Conservation (phyloP, 2,797 vertebrate genomes). For the Diceros bicornis region DNA sequence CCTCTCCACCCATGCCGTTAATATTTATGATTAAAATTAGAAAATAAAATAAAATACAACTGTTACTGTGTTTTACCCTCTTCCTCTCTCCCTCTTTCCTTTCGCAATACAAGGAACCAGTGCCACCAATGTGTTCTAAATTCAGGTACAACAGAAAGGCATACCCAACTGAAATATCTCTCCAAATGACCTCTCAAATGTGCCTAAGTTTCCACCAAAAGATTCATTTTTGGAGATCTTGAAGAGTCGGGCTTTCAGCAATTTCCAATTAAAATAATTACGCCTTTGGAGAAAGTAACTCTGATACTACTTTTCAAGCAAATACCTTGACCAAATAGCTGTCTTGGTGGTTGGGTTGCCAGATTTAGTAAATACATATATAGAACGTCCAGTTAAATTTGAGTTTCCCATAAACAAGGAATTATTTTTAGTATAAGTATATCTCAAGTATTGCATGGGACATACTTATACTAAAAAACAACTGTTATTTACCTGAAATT, state of each 20-base stretch:
- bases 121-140: not conserved
- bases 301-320: conserved; percentile 41
- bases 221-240: not conserved
- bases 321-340: conserved; percentile 14
- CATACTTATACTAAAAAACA: not conserved
- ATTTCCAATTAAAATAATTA: not conserved
- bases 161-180: not conserved
- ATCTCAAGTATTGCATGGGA: not conserved
- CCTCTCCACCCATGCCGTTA: not conserved
- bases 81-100: not conserved
- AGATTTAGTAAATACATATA: conserved; percentile 7
- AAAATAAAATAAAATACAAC: conserved; percentile 23
- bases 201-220: not conserved
- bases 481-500: conserved; percentile 19
- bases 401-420: not conserved
- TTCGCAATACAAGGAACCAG: not conserved
- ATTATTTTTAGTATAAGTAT: conserved; percentile 45
- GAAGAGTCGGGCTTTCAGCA: not conserved
- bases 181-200: not conserved
- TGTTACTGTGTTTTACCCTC: not conserved
- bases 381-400: not conserved
- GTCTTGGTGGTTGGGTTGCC: not conserved
- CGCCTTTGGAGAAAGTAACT: not conserved
- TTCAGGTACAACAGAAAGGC: not conserved
- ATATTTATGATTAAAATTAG: not conserved